Percentiles rank a stretch among this genome's conserved stretches.
phyloP scores from a whole-genome alignment of 2,797 vertebrate genomes.

The Halcyon smyrnensis region DNA sequence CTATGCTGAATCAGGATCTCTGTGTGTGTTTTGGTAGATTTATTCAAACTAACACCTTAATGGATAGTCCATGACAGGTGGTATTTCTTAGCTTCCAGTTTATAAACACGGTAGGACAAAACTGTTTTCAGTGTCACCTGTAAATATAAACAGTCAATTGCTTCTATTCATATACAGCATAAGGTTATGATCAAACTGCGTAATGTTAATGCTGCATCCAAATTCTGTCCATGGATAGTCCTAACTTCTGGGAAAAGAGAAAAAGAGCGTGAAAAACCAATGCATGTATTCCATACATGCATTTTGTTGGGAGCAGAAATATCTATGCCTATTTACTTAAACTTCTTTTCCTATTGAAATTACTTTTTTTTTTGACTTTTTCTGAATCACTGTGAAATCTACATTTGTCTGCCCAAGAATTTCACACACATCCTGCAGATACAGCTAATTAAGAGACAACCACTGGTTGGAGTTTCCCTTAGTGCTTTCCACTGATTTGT shows the following conservation, averaged over 20 bases:
- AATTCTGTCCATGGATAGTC: background rate
- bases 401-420: background rate
- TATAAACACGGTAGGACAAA: background rate
- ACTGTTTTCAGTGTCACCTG: background rate
- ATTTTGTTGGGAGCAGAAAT: background rate
- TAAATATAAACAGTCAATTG: background rate
- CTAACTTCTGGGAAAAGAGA: background rate
- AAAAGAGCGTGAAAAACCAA: background rate
- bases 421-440: slow-evolving; percentile 10
- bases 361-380: background rate
- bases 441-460: slow-evolving; percentile 55
- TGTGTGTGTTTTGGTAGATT: background rate
- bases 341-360: background rate
- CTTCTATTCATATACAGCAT: background rate
- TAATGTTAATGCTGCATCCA: fast-evolving
- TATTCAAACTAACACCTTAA: background rate
- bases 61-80: background rate
- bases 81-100: background rate
- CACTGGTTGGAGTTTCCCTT: slow-evolving; percentile 48
- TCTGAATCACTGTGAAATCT: background rate
- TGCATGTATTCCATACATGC: background rate
- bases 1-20: background rate
- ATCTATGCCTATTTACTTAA: background rate
- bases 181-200: background rate
- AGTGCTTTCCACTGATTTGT: slow-evolving; percentile 62